phyloP scores from a whole-genome alignment of 2,113 vertebrate genomes.

The Trichomycterus rosablanca region DNA sequence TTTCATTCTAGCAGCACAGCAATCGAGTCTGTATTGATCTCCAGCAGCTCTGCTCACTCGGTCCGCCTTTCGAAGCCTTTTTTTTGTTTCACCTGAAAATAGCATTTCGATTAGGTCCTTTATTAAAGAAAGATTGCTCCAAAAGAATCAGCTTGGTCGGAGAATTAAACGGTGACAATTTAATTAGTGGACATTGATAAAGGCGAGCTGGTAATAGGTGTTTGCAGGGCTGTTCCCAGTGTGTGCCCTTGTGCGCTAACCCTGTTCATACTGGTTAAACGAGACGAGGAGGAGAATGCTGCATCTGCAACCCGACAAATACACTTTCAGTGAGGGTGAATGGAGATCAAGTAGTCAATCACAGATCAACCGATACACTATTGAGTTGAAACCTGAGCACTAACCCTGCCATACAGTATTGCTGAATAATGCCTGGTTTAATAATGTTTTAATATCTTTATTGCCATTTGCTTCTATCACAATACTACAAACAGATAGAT shows the following conservation, averaged over 20 bases:
- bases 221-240: conserved; percentile 46
- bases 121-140: conserved; percentile 75
- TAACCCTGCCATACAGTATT: too few relatives aligned
- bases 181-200: conserved; percentile 79
- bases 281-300: conserved; percentile 2
- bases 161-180: conserved; percentile 79
- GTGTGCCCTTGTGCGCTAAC: conserved; percentile 48
- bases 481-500: too few relatives aligned
- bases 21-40: conserved; percentile 69
- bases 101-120: conserved; percentile 73
- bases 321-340: too few relatives aligned
- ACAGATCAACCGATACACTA: too few relatives aligned
- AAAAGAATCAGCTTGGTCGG: conserved; percentile 60
- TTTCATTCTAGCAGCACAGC: conserved; percentile 74
- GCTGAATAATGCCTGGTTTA: too few relatives aligned
- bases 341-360: too few relatives aligned
- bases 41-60: conserved; percentile 50
- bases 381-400: too few relatives aligned
- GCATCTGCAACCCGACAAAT: not conserved
- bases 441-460: too few relatives aligned
- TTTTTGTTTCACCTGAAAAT: conserved; percentile 59
- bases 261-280: conserved; percentile 28
- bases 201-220: conserved; percentile 54
- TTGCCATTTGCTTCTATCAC: too few relatives aligned
- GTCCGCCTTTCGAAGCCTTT: conserved; percentile 58